A percentile compares a stretch with the other conserved stretches of the same genome.
phyloP scores from a whole-genome alignment of 2,888 invertebrate genomes.

The Andrena praecox region DNA sequence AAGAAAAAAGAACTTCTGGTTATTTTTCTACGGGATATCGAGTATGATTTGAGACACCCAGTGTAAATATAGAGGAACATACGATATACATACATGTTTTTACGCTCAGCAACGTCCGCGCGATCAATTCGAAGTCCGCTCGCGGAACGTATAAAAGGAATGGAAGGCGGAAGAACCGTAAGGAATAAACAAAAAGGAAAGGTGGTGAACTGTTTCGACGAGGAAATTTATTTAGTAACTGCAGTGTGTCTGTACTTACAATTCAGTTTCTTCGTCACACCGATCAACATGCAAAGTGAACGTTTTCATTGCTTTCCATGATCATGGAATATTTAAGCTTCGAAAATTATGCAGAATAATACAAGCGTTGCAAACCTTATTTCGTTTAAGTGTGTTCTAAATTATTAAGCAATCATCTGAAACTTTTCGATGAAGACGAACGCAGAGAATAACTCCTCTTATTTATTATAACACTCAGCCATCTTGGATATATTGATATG shows the following conservation, averaged over 20 bases:
- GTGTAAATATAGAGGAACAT: constrained; percentile 6
- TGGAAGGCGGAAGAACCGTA: constrained; percentile 1
- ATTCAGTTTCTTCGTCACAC: neutral
- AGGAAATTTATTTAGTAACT: neutral
- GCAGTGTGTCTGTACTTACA: neutral
- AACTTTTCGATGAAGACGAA: no score
- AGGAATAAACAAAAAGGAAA: constrained; percentile 7
- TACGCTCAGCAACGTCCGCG: constrained; percentile 22
- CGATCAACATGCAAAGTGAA: neutral
- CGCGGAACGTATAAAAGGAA: constrained; percentile 33
- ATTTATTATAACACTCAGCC: no score
- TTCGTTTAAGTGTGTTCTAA: neutral
- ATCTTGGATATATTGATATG: no score
- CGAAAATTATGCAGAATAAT: no score
- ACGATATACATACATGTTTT: constrained; percentile 11
- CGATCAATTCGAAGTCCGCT: constrained; percentile 33
- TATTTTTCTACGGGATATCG: neutral
- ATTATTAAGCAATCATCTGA: no score
- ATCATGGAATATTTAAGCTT: no score
- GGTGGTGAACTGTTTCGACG: neutral
- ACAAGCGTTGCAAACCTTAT: neutral
- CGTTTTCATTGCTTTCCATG: neutral
- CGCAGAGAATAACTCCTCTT: no score
- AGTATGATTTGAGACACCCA: neutral
- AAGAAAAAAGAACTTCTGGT: neutral